A percentile compares a stretch with the other conserved stretches of the same genome.
These are phyloP conservation scores for Cecropterus lyciades DNA, from an alignment of 1,140 invertebrate genomes.

Conservation along the genomic window DNA sequence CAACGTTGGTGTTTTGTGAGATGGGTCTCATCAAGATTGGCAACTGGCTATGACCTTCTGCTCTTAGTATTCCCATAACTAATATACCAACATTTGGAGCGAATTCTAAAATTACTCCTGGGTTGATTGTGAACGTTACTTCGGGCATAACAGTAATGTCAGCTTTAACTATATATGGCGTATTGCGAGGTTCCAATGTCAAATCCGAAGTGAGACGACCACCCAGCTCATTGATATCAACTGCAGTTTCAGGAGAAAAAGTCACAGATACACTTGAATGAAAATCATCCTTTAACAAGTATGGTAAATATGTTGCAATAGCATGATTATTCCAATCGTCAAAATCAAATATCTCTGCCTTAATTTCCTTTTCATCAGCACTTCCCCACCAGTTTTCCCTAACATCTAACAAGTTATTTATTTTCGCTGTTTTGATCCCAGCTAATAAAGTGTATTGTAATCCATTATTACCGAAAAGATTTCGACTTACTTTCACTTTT, in stretches of 20 bases:
- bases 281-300: constrained; percentile 90
- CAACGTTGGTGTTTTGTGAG: constrained; percentile 60
- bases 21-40: constrained; percentile 94
- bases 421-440: constrained; percentile 94
- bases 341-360: constrained; percentile 97
- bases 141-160: constrained; percentile 99
- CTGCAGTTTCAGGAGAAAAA: constrained; percentile 81
- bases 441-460: constrained; percentile 97
- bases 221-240: constrained; percentile 90
- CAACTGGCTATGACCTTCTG: constrained; percentile 90
- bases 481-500: constrained; percentile 95
- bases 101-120: constrained; percentile 97
- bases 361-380: constrained; percentile 88
- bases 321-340: constrained; percentile 99
- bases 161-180: constrained; percentile 93
- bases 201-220: constrained; percentile 93
- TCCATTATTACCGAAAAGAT: constrained; percentile 95
- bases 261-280: constrained; percentile 90
- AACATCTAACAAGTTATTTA: constrained; percentile 95
- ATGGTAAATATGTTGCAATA: constrained; percentile 95
- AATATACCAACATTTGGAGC: constrained; percentile 98
- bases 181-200: constrained; percentile 86
- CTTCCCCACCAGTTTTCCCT: constrained; percentile 99
- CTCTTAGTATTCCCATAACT: constrained; percentile 96
- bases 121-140: constrained; percentile 92